These are phyloP conservation scores for Notechis scutatus DNA, from an alignment of 2,113 vertebrate species.

Conservation along the genomic window DNA sequence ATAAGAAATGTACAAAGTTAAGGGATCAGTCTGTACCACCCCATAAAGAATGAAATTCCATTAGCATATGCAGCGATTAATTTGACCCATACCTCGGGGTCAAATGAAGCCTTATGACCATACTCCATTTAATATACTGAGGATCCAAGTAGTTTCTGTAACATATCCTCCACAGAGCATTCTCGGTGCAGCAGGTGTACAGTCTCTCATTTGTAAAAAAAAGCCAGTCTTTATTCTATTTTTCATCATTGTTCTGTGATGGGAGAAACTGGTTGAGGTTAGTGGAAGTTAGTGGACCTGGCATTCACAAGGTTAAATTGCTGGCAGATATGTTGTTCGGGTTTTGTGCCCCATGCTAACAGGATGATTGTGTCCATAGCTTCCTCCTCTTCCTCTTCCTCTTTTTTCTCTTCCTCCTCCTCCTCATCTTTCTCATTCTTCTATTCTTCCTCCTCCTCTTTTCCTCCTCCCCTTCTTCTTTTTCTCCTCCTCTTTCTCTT, in stretches of 20 bases:
- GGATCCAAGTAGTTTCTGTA: not conserved
- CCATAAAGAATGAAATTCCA: not conserved
- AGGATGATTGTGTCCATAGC: slow-evolving; percentile 20
- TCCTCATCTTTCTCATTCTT: too few species aligned
- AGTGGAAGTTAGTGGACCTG: rapidly evolving
- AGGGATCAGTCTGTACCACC: not conserved
- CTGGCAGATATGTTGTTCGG: not conserved
- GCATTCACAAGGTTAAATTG: not conserved
- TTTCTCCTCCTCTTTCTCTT: too few species aligned
- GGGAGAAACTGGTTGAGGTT: not conserved
- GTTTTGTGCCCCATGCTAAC: not conserved
- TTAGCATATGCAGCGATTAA: not conserved
- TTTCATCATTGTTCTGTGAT: not conserved
- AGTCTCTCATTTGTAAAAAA: not conserved
- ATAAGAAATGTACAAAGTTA: not conserved
- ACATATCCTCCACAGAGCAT: not conserved
- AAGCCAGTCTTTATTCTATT: not conserved
- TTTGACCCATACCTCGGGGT: not conserved
- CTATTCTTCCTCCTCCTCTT: too few species aligned
- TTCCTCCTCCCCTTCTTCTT: too few species aligned
- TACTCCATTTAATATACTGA: not conserved
- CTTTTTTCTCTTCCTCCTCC: too few species aligned
- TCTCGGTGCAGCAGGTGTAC: not conserved
- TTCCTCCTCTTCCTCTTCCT: too few species aligned
- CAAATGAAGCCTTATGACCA: not conserved